phyloP scores from a whole-genome alignment of 1,140 invertebrate species.

The Ceratitis capitata region DNA sequence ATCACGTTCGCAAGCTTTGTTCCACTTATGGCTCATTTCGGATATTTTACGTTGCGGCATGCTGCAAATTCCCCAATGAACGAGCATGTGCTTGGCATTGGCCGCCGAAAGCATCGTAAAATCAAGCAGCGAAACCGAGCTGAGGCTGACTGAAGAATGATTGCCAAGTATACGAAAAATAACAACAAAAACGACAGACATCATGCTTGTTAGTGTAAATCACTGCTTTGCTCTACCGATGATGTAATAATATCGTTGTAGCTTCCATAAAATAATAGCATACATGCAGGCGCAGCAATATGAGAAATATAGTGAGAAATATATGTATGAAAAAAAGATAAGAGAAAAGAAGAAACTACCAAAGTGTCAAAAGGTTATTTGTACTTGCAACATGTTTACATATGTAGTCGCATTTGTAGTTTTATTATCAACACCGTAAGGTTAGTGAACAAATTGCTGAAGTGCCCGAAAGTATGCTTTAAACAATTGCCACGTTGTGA shows the following conservation, averaged over 20 bases:
- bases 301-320: no score
- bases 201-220: neutral
- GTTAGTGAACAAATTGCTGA: neutral
- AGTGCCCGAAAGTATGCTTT: neutral
- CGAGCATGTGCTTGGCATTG: neutral
- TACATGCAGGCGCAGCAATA: neutral
- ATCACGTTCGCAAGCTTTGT: slow-evolving; percentile 63
- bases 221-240: neutral
- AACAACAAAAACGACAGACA: neutral
- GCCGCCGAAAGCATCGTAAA: neutral
- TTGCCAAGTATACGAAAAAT: neutral
- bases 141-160: no score
- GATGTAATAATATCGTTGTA: slow-evolving; percentile 54
- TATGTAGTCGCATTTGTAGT: neutral
- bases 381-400: neutral
- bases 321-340: neutral
- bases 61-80: neutral
- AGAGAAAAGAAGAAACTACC: neutral
- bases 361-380: neutral
- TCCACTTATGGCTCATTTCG: slow-evolving; percentile 64
- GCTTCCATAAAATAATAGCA: slow-evolving; percentile 57
- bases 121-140: neutral
- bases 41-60: slow-evolving; percentile 44
- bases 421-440: neutral
- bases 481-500: neutral